phyloP scores from a whole-genome alignment of 2,888 invertebrate genomes.

The Sinohyriopsis cumingii region DNA sequence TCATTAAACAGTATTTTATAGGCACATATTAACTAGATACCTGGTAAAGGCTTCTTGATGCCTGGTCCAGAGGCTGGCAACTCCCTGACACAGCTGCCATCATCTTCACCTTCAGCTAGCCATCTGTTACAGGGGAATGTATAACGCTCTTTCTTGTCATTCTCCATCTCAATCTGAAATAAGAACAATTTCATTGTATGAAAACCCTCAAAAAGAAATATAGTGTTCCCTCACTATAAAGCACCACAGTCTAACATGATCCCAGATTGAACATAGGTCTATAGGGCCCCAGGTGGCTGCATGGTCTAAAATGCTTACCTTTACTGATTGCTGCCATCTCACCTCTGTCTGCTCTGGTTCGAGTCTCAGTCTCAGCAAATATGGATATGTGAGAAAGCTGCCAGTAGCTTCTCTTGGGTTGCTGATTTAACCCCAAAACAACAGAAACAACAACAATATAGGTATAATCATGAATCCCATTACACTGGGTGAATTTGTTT shows the following conservation, averaged over 20 bases:
- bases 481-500: too few species aligned
- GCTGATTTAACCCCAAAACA: too few species aligned
- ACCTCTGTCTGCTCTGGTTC: too few species aligned
- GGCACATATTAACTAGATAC: constrained; percentile 37
- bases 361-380: too few species aligned
- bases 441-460: not conserved
- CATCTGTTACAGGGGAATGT: constrained; percentile 67
- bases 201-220: not conserved
- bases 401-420: too few species aligned
- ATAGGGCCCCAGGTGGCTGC: too few species aligned
- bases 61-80: constrained; percentile 68
- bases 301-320: too few species aligned
- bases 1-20: too few species aligned
- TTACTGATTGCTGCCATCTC: too few species aligned
- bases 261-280: not conserved
- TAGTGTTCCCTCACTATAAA: not conserved
- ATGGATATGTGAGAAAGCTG: too few species aligned
- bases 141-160: constrained; percentile 63
- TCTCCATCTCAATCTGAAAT: constrained; percentile 69
- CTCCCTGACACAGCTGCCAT: constrained; percentile 68
- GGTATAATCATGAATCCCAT: too few species aligned
- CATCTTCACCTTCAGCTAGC: constrained; percentile 71
- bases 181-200: not conserved
- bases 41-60: constrained; percentile 63
- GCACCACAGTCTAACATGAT: too few species aligned